Percentiles rank a stretch among this genome's conserved stretches.
Evolutionary conservation across 2,888 invertebrate genomes (phyloP).

Genomic region (Leptothorax acervorum): DNA sequence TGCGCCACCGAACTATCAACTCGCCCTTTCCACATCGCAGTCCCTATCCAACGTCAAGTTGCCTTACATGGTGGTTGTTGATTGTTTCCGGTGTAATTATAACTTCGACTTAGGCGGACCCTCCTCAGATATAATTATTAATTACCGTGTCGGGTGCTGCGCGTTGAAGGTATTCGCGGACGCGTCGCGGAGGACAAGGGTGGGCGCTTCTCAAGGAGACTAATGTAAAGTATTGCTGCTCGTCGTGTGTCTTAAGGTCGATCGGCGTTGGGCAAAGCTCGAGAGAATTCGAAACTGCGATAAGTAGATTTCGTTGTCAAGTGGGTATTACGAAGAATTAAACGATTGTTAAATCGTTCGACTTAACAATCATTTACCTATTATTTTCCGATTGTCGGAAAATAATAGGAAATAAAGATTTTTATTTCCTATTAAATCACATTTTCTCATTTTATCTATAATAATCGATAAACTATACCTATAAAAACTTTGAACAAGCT

Average conservation of each 20-base stretch:
- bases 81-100: slow-evolving; percentile 84
- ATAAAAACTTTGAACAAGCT: neutral
- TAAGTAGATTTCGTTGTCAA: neutral
- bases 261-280: neutral
- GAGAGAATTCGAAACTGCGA: neutral
- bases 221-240: slow-evolving; percentile 43
- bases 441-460: neutral
- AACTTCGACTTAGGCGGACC: slow-evolving; percentile 78
- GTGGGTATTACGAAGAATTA: neutral
- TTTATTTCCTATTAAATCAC: neutral
- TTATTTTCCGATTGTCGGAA: neutral
- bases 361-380: too few species aligned
- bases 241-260: slow-evolving; percentile 50
- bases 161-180: slow-evolving; percentile 57
- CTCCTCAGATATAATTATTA: slow-evolving; percentile 81
- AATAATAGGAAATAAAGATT: neutral
- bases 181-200: slow-evolving; percentile 8
- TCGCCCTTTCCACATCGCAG: slow-evolving; percentile 39
- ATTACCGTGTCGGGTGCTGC: slow-evolving; percentile 71
- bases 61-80: slow-evolving; percentile 78
- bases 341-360: too few species aligned
- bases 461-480: neutral
- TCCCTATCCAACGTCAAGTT: slow-evolving; percentile 56
- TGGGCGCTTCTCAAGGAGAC: slow-evolving; percentile 15
- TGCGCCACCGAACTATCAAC: slow-evolving; percentile 38